Evolutionary conservation across 2,113 vertebrate genomes (phyloP).

Genomic region (Cervus canadensis): DNA sequence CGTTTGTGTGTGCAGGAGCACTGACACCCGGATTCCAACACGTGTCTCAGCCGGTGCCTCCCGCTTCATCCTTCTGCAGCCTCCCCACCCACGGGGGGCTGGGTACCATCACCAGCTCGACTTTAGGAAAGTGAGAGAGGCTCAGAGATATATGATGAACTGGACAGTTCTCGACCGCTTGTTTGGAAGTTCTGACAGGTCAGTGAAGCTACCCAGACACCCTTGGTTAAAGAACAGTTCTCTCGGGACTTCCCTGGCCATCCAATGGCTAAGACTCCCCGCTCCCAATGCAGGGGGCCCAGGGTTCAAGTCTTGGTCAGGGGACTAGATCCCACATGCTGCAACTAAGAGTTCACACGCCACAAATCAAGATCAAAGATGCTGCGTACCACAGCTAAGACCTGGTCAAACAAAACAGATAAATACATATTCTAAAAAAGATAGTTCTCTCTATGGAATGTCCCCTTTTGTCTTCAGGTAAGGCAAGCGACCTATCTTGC

Average conservation of each 20-base stretch:
- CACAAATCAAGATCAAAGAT: not conserved
- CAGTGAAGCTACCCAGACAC: not conserved
- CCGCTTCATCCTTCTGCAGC: rapidly evolving
- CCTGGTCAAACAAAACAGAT: not conserved
- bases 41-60: rapidly evolving
- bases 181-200: not conserved
- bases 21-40: not conserved
- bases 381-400: not conserved
- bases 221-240: too few relatives aligned
- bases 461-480: not conserved
- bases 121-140: not conserved
- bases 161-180: not conserved
- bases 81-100: rapidly evolving
- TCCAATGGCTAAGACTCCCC: not conserved
- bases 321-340: not conserved
- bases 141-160: not conserved
- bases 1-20: rapidly evolving
- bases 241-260: not conserved
- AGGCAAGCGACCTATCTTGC: not conserved
- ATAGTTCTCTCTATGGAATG: not conserved
- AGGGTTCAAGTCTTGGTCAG: not conserved
- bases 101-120: not conserved
- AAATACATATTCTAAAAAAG: not conserved
- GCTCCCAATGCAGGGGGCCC: not conserved
- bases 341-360: not conserved